Base-by-base conservation (phyloP, 2,797 vertebrate genomes). In the Lacerta agilis region DNA sequence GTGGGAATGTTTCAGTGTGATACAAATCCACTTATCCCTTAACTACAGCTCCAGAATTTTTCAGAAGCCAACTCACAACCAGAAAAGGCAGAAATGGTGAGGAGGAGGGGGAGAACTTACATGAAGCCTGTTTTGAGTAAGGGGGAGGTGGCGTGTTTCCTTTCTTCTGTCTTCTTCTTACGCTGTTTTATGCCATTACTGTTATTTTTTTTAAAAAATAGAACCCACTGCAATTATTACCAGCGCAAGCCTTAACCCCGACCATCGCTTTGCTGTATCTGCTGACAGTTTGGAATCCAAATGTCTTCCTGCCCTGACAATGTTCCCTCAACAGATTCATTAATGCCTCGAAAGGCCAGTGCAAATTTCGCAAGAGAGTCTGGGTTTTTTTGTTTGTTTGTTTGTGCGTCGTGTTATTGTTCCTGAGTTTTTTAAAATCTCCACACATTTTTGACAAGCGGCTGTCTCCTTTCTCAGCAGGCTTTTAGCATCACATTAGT, bases 11-110 rank as follows among this genome's bases (percentile, higher is more conserved):
- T 94, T 94, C 92, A 94, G 93, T 94, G 94, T 86, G 88, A 94
- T 94, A 95, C 95, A 96, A 95, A 95, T 94, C 86, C 94, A 90
- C 92, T 94, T 94, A 93, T 90, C 93, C 91, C 72, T 91, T 93
- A 94, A 91, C 76, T 29, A 58, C 0, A 23, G 91, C 92, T 91
- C 90, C 84, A 49, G 90, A 89, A 94, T 72, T 49, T 90, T 79
- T 81, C 91, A 86, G 73, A 82, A 83, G 88, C 90, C 90, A 92
- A 91, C 86, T 23, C 3, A 1, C 80, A 85, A 11, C 1, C 87
- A 83, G 4, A 73, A 58, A 75, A 89, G 67, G 78, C 79, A 80
- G 41, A 79, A 82, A 87, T 83, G 25, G 87, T 69, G 89, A 64
- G 45, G 73, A 75, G 88, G 71, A 89, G 43, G 38, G 55, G 58